phyloP scores from a whole-genome alignment of 2,797 vertebrate genomes.

The Natrix natrix region DNA sequence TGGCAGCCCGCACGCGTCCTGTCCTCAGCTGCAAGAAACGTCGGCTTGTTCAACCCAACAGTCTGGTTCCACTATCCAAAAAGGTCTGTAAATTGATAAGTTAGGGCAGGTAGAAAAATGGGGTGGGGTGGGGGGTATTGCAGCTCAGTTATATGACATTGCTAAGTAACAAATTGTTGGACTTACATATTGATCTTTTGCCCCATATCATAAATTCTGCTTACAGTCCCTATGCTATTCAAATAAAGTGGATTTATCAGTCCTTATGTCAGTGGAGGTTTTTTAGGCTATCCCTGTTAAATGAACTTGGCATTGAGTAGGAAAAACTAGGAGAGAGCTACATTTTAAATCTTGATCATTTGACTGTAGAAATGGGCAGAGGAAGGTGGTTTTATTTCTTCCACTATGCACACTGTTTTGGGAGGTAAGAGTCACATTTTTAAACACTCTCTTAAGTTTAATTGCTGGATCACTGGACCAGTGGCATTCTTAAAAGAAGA shows the following conservation, averaged over 20 bases:
- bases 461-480: background rate
- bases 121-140: background rate
- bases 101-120: background rate
- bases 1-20: constrained; percentile 88
- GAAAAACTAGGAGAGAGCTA: background rate
- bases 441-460: background rate
- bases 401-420: background rate
- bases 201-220: background rate
- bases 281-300: background rate
- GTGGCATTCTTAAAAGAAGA: too few species aligned
- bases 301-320: background rate
- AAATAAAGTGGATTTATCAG: background rate
- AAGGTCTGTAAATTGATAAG: constrained; percentile 77
- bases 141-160: background rate
- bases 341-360: background rate
- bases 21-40: constrained; percentile 86
- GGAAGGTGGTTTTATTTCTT: background rate
- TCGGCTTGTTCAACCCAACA: constrained; percentile 86
- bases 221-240: background rate
- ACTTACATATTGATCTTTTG: background rate
- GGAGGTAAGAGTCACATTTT: background rate
- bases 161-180: background rate
- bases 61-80: constrained; percentile 85
- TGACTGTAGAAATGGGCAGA: background rate
- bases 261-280: background rate